Conservation (phyloP, 2,888 invertebrate species). For the Anodontia alba region DNA sequence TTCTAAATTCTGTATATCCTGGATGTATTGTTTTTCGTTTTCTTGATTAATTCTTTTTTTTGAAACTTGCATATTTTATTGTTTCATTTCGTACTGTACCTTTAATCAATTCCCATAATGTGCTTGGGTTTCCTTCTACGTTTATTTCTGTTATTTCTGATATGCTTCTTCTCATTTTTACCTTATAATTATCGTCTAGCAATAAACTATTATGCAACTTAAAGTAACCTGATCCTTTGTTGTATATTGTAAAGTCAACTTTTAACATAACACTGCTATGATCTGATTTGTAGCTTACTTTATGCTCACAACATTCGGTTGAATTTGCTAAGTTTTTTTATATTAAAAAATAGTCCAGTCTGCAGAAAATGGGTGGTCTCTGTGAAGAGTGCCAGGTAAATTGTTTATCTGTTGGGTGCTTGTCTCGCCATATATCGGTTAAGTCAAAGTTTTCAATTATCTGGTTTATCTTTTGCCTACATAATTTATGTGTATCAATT, state of each 20-base stretch:
- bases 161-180: not conserved
- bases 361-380: no score
- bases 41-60: not conserved
- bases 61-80: not conserved
- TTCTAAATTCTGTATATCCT: not conserved
- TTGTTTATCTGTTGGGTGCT: no score
- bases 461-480: no score
- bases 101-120: not conserved
- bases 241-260: not conserved
- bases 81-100: no score
- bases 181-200: no score
- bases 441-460: no score
- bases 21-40: not conserved
- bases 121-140: no score
- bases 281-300: slow-evolving; percentile 4
- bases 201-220: not conserved
- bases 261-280: not conserved
- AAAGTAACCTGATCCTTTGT: not conserved
- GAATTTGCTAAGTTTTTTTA: not conserved
- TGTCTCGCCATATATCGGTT: no score
- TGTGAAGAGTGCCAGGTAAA: no score
- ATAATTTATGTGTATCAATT: no score
- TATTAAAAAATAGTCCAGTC: no score
- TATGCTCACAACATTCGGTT: not conserved
- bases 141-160: not conserved